phyloP scores from a whole-genome alignment of 2,113 vertebrate species.

The Cricetomys ansorgei region DNA sequence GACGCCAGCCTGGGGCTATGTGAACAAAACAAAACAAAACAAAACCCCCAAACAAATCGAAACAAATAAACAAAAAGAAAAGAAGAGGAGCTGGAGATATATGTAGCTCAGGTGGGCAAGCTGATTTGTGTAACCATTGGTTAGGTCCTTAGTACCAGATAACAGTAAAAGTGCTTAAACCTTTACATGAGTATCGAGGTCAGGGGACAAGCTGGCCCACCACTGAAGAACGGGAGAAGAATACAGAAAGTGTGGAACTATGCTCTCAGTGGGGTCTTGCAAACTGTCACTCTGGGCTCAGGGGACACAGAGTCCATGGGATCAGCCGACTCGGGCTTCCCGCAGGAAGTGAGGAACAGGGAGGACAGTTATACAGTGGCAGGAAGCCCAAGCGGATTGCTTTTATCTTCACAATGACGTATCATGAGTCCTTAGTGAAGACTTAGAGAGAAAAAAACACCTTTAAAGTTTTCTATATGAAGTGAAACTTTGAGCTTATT shows the following conservation, averaged over 20 bases:
- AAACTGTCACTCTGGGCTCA: not conserved
- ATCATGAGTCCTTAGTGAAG: not conserved
- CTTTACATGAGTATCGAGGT: not conserved
- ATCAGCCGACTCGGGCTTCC: not conserved
- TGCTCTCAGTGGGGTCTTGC: accelerated
- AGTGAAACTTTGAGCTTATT: not conserved
- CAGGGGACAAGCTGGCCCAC: not conserved
- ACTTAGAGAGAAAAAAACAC: not conserved
- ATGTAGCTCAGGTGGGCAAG: not conserved
- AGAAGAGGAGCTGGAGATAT: not conserved
- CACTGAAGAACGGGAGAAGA: not conserved
- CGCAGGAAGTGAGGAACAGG: not conserved
- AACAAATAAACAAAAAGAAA: not conserved
- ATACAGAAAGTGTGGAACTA: not conserved
- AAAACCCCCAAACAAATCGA: not conserved
- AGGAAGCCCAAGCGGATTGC: not conserved
- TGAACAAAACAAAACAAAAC: not conserved
- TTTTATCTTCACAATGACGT: not conserved
- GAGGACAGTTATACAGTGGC: not conserved
- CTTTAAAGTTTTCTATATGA: not conserved
- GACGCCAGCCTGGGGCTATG: not conserved
- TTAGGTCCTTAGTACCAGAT: not conserved
- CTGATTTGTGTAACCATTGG: not conserved
- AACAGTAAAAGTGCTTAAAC: not conserved
- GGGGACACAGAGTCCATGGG: not conserved